Evolutionary conservation across 1,140 invertebrate genomes (phyloP).

Genomic region (Papilio polyxenes): DNA sequence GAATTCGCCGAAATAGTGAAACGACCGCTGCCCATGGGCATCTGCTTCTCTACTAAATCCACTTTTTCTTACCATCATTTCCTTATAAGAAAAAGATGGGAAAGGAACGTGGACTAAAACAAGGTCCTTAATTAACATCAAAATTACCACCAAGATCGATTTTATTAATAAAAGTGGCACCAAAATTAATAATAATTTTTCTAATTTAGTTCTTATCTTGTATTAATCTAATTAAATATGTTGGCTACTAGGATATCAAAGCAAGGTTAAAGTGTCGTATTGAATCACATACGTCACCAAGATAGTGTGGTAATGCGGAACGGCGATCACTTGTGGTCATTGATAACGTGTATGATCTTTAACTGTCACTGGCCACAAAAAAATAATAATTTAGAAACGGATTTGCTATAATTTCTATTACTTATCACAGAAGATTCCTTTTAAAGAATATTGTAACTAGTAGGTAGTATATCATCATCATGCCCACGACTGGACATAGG

Average conservation of each 20-base stretch:
- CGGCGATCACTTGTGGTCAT: background rate
- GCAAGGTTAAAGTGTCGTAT: conserved; percentile 8
- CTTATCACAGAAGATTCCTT: background rate
- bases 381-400: background rate
- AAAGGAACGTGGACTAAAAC: no score
- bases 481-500: no score
- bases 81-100: no score
- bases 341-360: background rate
- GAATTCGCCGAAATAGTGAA: no score
- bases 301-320: conserved; percentile 13
- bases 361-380: background rate
- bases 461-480: no score
- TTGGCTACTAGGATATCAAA: conserved; percentile 12
- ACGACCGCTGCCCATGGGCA: no score
- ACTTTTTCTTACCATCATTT: no score
- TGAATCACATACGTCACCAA: background rate
- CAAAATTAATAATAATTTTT: background rate
- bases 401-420: background rate
- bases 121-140: no score
- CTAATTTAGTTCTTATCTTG: background rate
- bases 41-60: no score
- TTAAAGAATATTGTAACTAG: background rate
- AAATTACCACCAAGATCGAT: no score
- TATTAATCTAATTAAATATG: conserved; percentile 5
- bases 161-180: background rate